Percentiles rank a stretch among this genome's conserved stretches.
These are phyloP conservation scores for Archilochus colubris DNA, from an alignment of 2,113 vertebrate species.

Conservation along the genomic window DNA sequence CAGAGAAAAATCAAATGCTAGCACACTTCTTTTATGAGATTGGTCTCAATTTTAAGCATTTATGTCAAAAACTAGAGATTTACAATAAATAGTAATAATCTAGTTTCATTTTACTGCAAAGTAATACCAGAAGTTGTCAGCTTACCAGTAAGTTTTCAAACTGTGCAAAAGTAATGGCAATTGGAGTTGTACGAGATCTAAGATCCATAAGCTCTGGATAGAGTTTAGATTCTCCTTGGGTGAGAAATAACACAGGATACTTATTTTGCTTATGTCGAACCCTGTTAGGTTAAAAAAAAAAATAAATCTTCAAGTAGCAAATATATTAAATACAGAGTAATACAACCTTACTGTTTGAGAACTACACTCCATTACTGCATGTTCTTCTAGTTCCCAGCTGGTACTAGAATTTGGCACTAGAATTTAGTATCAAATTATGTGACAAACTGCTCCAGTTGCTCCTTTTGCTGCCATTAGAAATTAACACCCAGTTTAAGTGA, in stretches of 20 bases:
- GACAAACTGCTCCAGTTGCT: not conserved
- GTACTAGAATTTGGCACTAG: not conserved
- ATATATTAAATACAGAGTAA: not conserved
- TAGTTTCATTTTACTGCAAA: not conserved
- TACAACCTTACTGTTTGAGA: not conserved
- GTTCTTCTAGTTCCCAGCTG: not conserved
- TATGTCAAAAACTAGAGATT: not conserved
- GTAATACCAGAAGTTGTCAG: not conserved
- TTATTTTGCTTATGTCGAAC: constrained; percentile 96
- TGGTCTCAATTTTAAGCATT: not conserved
- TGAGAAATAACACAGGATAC: constrained; percentile 96
- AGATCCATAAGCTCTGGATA: constrained; percentile 97
- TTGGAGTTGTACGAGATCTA: constrained; percentile 88
- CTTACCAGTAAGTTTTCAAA: constrained; percentile 96
- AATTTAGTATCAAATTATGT: not conserved
- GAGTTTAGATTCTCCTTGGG: constrained; percentile 88
- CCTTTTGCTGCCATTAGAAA: not conserved
- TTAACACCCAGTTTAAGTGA: not conserved
- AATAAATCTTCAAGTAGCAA: not conserved
- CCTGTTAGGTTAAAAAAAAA: constrained; percentile 73
- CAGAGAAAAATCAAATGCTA: not conserved
- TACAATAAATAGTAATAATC: not conserved
- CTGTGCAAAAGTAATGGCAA: constrained; percentile 95
- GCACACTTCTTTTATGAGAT: not conserved
- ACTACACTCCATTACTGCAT: not conserved